Evolutionary conservation across 2,888 invertebrate species (phyloP).

Genomic region (Boloria euphrosyne): DNA sequence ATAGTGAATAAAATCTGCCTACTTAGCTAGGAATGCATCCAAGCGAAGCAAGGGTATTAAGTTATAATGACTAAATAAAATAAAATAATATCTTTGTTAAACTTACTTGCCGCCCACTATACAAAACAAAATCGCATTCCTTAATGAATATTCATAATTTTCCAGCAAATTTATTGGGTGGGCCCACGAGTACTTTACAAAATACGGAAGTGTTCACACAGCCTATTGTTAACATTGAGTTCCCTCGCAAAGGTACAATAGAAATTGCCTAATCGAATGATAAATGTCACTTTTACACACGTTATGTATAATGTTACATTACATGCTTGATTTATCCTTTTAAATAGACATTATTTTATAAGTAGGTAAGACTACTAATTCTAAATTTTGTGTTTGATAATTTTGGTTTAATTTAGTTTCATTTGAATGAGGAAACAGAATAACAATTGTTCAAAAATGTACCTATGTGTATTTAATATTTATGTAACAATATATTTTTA

Average conservation of each 20-base stretch:
- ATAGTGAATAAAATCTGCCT: no score
- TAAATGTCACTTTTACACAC: slow-evolving; percentile 3
- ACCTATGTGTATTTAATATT: no score
- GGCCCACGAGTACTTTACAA: slow-evolving; percentile 21
- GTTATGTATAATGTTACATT: background rate
- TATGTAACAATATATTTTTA: no score
- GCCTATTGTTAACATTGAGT: slow-evolving; percentile 16
- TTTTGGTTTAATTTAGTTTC: no score
- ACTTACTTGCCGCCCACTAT: background rate
- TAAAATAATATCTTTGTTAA: no score
- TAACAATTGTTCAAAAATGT: no score
- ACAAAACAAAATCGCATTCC: background rate
- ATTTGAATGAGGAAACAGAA: no score
- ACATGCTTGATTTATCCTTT: background rate
- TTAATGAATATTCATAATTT: slow-evolving; percentile 22
- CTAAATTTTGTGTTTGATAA: no score
- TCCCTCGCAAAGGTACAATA: slow-evolving; percentile 5
- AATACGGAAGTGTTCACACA: slow-evolving; percentile 26
- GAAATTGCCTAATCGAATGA: slow-evolving; percentile 12
- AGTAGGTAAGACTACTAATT: no score
- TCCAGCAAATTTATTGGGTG: slow-evolving; percentile 18
- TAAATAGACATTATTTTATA: background rate
- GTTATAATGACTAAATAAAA: no score
- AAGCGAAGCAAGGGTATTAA: no score
- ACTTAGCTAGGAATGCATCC: no score